Evolutionary conservation across 2,113 vertebrate species (phyloP).

Genomic region (Callocephalon fimbriatum): DNA sequence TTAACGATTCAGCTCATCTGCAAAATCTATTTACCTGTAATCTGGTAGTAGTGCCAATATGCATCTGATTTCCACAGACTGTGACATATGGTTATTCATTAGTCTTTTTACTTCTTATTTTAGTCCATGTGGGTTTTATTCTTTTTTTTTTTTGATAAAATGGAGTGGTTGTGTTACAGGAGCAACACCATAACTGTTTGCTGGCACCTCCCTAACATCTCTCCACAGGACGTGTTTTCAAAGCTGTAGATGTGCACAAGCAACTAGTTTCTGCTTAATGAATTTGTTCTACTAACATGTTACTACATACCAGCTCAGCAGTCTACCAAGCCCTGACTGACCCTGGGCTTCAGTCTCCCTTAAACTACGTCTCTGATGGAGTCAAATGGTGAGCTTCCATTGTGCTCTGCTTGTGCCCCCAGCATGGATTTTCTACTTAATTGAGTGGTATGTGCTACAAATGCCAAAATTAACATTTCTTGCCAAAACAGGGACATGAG

Average conservation of each 20-base stretch:
- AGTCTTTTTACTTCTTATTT: background rate
- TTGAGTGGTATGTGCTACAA: background rate
- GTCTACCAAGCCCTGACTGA: background rate
- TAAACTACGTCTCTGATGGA: background rate
- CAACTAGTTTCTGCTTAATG: background rate
- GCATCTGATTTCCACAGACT: background rate
- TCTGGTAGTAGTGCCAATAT: background rate
- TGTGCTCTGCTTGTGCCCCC: background rate
- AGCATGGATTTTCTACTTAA: constrained; percentile 32
- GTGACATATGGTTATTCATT: background rate
- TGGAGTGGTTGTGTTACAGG: background rate
- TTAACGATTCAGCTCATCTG: background rate
- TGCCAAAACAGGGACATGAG: background rate
- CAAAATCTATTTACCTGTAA: background rate
- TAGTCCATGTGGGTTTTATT: background rate
- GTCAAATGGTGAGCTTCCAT: background rate
- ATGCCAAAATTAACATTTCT: constrained; percentile 25
- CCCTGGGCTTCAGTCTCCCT: background rate
- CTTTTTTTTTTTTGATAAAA: background rate
- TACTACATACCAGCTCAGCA: constrained; percentile 30
- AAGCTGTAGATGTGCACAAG: background rate
- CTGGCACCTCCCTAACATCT: background rate
- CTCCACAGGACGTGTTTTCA: constrained; percentile 3
- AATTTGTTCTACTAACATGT: background rate
- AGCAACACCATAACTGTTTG: background rate